Evolutionary conservation across 2,113 vertebrate species (phyloP), one percentile per base, ranked within the genome.

Genomic region (Engraulis encrasicolus): DNA sequence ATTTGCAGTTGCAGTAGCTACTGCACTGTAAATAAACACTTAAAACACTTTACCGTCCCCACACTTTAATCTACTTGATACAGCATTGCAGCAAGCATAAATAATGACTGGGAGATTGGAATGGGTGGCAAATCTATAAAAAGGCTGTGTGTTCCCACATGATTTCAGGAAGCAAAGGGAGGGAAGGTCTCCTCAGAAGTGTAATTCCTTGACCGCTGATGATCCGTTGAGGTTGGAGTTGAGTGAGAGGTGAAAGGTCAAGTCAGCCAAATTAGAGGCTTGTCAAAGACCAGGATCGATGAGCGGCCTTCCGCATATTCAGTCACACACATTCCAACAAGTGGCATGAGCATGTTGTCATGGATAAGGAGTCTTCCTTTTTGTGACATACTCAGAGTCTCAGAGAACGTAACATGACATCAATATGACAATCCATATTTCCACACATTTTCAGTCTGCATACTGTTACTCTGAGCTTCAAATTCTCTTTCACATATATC

Each of bases 201-300:
- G 61, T 45, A 23, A 82, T 85, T 85, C 45, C 71, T 49, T 88
- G 82, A 89, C 66, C 86, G 85, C 79, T 49, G 81, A 31, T 84
- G 81, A 80, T 80, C 85, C 83, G 85, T 83, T 48, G 50, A 19
- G 54, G 82, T 83, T 86, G 31, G 83, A 83, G 89, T 86, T 83
- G 81, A 89, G 54, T 87, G 82, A 88, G 79, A 90, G 92, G 88
- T 92, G 89, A 90, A 1, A 89, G 86, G 90, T 94, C 89, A 90
- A 83, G 84, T 79, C 79, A 80, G 87, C 85, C 83, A 93, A 93
- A 94, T 95, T 92, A 93, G 89, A 94, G 90, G 90, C 83, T 89
- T 86, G 86, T n/a, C n/a, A n/a, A n/a, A n/a, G n/a, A n/a, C 87
- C 81, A 80, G 71, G 86, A 92, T 89, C 92, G 90, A 91, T 91